Evolutionary conservation across 1,140 invertebrate genomes (phyloP).

Genomic region (Metaphire vulgaris): DNA sequence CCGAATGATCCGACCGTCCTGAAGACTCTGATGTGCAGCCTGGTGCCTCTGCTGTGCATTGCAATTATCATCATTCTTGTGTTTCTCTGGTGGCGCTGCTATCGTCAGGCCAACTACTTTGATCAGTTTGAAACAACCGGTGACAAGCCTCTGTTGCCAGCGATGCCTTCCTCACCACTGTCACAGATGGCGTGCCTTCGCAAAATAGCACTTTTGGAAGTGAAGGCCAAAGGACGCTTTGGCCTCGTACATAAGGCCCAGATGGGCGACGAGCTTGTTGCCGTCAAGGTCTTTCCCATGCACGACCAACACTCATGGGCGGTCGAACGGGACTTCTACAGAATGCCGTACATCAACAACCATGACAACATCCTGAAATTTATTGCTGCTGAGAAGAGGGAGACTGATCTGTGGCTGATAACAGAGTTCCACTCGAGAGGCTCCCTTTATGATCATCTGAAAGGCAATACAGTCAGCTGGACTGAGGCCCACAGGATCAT

Average conservation of each 20-base stretch:
- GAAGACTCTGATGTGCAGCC: constrained; percentile 53
- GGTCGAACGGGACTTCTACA: constrained; percentile 86
- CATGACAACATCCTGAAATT: constrained; percentile 85
- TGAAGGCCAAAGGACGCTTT: not conserved
- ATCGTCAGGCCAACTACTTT: not conserved
- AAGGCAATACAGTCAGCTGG: constrained; percentile 64
- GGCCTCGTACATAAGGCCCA: not conserved
- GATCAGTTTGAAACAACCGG: not conserved
- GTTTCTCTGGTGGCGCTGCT: constrained; percentile 56
- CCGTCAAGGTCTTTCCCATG: constrained; percentile 69
- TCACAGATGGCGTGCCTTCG: not conserved
- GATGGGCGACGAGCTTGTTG: constrained; percentile 58
- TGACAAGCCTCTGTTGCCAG: not conserved
- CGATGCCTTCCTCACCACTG: not conserved
- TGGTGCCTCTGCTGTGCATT: constrained; percentile 53
- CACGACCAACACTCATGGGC: constrained; percentile 74
- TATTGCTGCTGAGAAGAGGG: constrained; percentile 79
- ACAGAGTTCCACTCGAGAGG: constrained; percentile 89
- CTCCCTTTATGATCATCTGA: constrained; percentile 86
- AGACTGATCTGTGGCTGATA: constrained; percentile 87
- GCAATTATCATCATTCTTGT: constrained; percentile 53
- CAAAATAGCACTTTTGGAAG: not conserved
- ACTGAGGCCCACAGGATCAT: constrained; percentile 79
- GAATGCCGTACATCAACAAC: constrained; percentile 74
- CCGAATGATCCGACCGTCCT: constrained; percentile 39